Evolutionary conservation across 1,140 invertebrate genomes (phyloP).

Genomic region (Triops cancriformis): DNA sequence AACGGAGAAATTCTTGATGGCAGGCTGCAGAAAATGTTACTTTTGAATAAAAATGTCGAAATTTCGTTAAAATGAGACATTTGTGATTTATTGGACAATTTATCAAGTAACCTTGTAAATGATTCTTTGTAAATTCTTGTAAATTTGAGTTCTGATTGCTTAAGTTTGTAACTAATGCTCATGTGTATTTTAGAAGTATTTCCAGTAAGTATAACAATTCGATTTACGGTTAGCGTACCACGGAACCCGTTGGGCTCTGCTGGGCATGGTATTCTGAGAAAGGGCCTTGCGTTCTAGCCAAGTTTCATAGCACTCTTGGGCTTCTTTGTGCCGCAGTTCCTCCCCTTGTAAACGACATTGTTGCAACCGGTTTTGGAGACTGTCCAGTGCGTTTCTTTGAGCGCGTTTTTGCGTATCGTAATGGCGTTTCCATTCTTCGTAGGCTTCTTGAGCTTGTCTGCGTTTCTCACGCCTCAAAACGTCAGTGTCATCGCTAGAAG

Average conservation of each 20-base stretch:
- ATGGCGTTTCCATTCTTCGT: neutral
- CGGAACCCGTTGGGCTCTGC: neutral
- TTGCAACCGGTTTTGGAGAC: neutral
- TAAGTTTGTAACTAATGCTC: no score
- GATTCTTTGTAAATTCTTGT: no score
- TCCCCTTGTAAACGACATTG: neutral
- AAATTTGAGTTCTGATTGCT: no score
- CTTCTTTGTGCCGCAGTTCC: neutral
- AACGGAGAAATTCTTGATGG: no score
- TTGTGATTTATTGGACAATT: no score
- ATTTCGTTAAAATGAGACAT: no score
- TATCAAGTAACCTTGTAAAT: no score
- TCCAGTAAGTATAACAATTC: neutral
- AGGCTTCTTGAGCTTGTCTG: neutral
- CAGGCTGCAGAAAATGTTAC: no score
- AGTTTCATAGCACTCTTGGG: neutral
- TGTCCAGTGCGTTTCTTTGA: neutral
- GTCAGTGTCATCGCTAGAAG: neutral
- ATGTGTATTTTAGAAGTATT: neutral
- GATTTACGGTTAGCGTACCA: neutral
- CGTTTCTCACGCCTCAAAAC: neutral
- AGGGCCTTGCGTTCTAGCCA: neutral
- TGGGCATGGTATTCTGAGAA: neutral
- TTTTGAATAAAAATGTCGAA: no score
- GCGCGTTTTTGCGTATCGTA: neutral